Evolutionary conservation across 2,888 invertebrate species (phyloP), one percentile per base, ranked within the genome.

Genomic region (Holacanthella duospinosa): DNA sequence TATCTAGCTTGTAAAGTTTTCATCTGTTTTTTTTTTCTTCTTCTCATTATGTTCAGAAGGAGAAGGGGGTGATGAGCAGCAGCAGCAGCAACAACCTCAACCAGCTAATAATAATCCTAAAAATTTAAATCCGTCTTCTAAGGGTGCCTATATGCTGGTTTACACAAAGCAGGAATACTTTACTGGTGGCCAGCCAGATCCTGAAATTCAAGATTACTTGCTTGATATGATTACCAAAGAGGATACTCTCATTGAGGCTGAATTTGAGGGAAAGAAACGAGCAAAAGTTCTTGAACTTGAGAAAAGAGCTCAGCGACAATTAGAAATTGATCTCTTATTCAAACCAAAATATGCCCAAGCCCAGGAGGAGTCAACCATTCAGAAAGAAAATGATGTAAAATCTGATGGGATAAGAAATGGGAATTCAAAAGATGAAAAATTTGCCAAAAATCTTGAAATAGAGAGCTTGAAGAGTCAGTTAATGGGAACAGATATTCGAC

Each of bases 131-230:
- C 48, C 48, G 55, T 77, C 79, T 1, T 84, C 84, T 1, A 80
- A 80, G 64, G 82, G 82, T 67, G 83, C 84, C 1, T 84, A 84
- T 73, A 84, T 84, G 84, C 76, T 84, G 69, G 83, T 84, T 1
- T 84, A 84, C 74, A 80, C 79, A 64, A 75, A 74, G 60, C 66
- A 68, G n/a, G 62, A 65, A 4, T 67, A 64, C 59, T 61, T 66
- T 6, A 60, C 67, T 26, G 60, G 60, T 36, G 70, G 70, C n/a
- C 64, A 62, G 27, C 68, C 68, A 9, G 69, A 68, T 29, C 69
- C 69, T 9, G 70, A 69, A 48, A 64, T 76, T 26, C 74, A 74
- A 25, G 65, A 72, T 27, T 71, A 74, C 63, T 69, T 78, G 6
- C 68, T 73, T 60, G 67, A 72, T 2, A 70, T 75, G 64, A 75